Conservation (phyloP, 2,888 invertebrate species). For the Amphipoea oculea region DNA sequence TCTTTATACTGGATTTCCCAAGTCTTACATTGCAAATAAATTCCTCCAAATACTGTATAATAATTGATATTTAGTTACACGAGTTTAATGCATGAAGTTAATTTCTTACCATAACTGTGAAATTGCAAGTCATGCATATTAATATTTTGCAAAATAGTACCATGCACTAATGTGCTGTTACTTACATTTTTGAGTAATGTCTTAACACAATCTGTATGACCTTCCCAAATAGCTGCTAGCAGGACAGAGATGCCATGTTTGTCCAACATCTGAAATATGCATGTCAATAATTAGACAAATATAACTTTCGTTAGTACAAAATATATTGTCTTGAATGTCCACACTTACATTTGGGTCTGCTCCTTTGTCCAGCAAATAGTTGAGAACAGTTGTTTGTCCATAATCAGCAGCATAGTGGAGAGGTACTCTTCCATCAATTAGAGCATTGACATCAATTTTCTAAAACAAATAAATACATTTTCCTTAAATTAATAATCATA, state of each 20-base stretch:
- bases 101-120: slow-evolving; percentile 24
- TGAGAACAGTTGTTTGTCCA: slow-evolving; percentile 97
- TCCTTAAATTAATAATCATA: not conserved
- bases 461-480: slow-evolving; percentile 74
- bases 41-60: not conserved
- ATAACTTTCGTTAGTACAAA: not conserved
- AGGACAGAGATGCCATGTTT: slow-evolving; percentile 98
- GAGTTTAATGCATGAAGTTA: slow-evolving; percentile 12
- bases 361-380: slow-evolving; percentile 96
- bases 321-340: not conserved
- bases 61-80: slow-evolving; percentile 1
- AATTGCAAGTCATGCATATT: slow-evolving; percentile 59
- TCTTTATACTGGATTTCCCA: not conserved
- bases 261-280: slow-evolving; percentile 94
- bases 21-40: not conserved
- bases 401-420: slow-evolving; percentile 99
- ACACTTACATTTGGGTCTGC: slow-evolving; percentile 96
- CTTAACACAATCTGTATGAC: slow-evolving; percentile 97
- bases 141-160: slow-evolving; percentile 22
- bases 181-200: slow-evolving; percentile 96
- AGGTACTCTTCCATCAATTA: slow-evolving; percentile 96
- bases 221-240: slow-evolving; percentile 99
- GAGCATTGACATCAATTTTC: slow-evolving; percentile 96
- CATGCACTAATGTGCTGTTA: slow-evolving; percentile 38
- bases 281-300: slow-evolving; percentile 17